Conservation (phyloP, 2,797 vertebrate genomes). For the Ateles fusciceps region DNA sequence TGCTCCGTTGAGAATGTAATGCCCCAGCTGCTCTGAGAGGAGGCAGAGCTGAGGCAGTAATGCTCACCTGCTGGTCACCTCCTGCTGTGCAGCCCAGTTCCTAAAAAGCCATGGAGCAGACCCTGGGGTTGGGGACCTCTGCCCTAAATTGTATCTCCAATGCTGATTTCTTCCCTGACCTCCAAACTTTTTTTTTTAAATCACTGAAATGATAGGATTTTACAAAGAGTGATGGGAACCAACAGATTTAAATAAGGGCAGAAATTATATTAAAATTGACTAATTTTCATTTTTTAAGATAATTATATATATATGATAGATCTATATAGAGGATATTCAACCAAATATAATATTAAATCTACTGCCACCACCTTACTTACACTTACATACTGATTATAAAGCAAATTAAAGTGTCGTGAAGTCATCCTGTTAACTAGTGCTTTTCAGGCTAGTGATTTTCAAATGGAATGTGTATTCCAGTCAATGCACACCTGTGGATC, state of each 20-base stretch:
- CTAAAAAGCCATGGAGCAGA: neutral
- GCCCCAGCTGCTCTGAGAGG: neutral
- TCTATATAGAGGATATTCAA: slow-evolving; percentile 47
- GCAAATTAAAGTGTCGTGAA: slow-evolving; percentile 50
- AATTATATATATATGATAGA: slow-evolving; percentile 10
- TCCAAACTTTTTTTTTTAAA: neutral
- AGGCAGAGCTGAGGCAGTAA: neutral
- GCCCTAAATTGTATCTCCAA: neutral
- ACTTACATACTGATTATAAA: slow-evolving; percentile 25
- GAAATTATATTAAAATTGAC: slow-evolving; percentile 45
- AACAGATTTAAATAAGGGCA: slow-evolving; percentile 34
- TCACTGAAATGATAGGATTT: slow-evolving; percentile 15
- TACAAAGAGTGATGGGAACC: slow-evolving; percentile 3
- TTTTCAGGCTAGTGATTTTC: neutral
- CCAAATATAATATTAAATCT: slow-evolving; percentile 55
- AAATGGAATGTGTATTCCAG: neutral
- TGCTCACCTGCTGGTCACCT: neutral
- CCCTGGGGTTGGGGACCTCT: neutral
- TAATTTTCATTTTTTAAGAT: slow-evolving; percentile 6
- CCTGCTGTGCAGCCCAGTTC: neutral
- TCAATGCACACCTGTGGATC: neutral
- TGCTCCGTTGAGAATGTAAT: neutral
- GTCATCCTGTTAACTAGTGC: slow-evolving; percentile 2
- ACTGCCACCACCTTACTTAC: neutral
- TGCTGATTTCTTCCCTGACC: slow-evolving; percentile 35